Conservation (phyloP, 2,797 vertebrate genomes). For the Rhabdomys pumilio region DNA sequence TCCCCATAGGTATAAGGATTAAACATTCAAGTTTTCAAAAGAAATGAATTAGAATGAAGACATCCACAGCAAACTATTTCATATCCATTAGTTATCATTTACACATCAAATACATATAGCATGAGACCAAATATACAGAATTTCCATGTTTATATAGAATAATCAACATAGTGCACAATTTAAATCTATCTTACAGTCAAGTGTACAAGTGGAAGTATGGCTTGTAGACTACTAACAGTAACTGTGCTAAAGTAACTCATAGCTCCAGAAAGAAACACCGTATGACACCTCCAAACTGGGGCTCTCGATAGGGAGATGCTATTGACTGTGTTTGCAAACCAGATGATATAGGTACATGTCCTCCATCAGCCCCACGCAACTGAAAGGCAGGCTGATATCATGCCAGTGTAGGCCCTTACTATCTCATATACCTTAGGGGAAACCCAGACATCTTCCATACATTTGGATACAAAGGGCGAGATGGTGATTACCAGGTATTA, state of each 20-base stretch:
- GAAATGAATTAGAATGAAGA: conserved; percentile 83
- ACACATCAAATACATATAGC: conserved; percentile 90
- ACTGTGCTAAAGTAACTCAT: conserved; percentile 87
- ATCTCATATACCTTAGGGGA: conserved; percentile 77
- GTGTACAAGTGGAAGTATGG: conserved; percentile 93
- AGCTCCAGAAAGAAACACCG: conserved; percentile 85
- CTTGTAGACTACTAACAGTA: conserved; percentile 92
- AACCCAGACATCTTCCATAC: conserved; percentile 1
- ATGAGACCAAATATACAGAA: conserved; percentile 92
- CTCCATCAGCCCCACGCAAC: not conserved
- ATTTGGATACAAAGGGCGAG: not conserved
- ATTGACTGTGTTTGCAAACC: conserved; percentile 63
- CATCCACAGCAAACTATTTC: conserved; percentile 88
- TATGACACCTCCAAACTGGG: conserved; percentile 73
- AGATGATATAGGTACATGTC: not conserved
- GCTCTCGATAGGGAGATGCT: conserved; percentile 75
- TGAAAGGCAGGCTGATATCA: conserved; percentile 64
- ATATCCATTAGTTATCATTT: conserved; percentile 91
- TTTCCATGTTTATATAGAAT: conserved; percentile 91
- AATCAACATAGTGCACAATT: conserved; percentile 90
- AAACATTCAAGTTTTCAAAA: conserved; percentile 72
- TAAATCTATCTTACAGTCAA: conserved; percentile 90
- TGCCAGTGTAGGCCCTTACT: conserved; percentile 56
- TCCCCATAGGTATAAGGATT: not conserved
- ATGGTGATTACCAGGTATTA: conserved; percentile 37